Conservation (phyloP, 2,113 vertebrate genomes). For the Hyla sarda region DNA sequence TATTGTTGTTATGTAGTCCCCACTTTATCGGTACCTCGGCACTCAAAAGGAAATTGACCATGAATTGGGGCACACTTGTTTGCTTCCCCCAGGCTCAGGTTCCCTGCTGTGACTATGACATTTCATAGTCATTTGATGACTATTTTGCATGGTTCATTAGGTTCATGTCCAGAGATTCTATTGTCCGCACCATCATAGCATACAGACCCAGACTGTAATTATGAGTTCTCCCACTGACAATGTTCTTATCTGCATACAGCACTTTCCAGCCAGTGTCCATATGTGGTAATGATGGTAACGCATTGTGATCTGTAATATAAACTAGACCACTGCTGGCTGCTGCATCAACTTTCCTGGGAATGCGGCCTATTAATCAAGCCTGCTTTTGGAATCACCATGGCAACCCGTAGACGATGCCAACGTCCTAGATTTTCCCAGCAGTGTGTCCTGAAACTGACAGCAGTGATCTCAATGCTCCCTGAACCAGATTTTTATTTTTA, state of each 20-base stretch:
- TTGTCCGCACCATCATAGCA: neutral
- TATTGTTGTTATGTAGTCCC: neutral
- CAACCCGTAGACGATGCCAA: constrained; percentile 70
- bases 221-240: neutral
- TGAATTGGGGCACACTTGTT: neutral
- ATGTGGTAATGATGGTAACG: constrained; percentile 61
- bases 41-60: neutral
- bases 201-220: neutral
- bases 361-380: constrained; percentile 71
- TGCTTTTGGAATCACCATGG: constrained; percentile 71
- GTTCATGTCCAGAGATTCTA: neutral
- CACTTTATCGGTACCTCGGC: neutral
- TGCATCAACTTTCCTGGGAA: constrained; percentile 72
- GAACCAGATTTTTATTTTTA: constrained; percentile 72
- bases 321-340: constrained; percentile 53
- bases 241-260: neutral
- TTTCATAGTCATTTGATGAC: neutral
- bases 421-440: constrained; percentile 71
- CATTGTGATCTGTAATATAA: constrained; percentile 60
- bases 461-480: constrained; percentile 76
- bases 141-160: neutral
- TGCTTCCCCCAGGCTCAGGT: neutral
- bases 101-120: neutral
- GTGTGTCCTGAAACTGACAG: constrained; percentile 73
- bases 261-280: constrained; percentile 62